Base-by-base conservation (phyloP, 1,140 invertebrate genomes). In the Sarcophaga peregrina region DNA sequence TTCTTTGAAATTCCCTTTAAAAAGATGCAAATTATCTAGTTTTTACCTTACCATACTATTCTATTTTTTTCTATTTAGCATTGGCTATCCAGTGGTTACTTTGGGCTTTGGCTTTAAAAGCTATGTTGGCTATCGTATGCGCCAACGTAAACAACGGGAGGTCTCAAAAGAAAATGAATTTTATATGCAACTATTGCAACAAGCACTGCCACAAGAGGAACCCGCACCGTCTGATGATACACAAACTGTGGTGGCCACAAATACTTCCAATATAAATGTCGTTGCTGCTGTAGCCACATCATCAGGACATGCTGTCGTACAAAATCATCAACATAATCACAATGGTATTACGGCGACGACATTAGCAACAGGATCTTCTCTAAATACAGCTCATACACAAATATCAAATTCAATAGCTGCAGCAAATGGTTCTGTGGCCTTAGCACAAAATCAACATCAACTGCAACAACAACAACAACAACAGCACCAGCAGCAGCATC, bases 31-130 rank as follows among this genome's bases (percentile, higher is more conserved):
- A n/a, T n/a, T n/a, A n/a, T n/a, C n/a, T n/a, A n/a, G n/a, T n/a
- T n/a, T n/a, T n/a, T n/a, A n/a, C n/a, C n/a, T n/a, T n/a, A n/a
- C n/a, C n/a, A n/a, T n/a, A n/a, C n/a, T n/a, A n/a, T n/a, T n/a
- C n/a, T n/a, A n/a, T n/a, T n/a, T 46, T 62, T 1, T 17, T 74
- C 13, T 78, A 17, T 10, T 93, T 91, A 96, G 96, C 91, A 97
- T 99, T 92, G 97, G 98, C 83, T 99, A 99, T 94, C 98, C 98
- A 85, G 96, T 98, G 86, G 97, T 99, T 73, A 98, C 97, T 84
- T 93, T 99, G 87, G 97, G 98, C 85, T 98, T 99, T 93, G 97
- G 97, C 87, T 96, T 98, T 89, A 99, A 98, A 93, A 97, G 96
- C 91, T 98, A 97, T 90, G 94, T 98, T 84, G 96, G 96, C 84